These are phyloP conservation scores for Podocnemis expansa DNA, from an alignment of 2,113 vertebrate genomes.

Conservation along the genomic window DNA sequence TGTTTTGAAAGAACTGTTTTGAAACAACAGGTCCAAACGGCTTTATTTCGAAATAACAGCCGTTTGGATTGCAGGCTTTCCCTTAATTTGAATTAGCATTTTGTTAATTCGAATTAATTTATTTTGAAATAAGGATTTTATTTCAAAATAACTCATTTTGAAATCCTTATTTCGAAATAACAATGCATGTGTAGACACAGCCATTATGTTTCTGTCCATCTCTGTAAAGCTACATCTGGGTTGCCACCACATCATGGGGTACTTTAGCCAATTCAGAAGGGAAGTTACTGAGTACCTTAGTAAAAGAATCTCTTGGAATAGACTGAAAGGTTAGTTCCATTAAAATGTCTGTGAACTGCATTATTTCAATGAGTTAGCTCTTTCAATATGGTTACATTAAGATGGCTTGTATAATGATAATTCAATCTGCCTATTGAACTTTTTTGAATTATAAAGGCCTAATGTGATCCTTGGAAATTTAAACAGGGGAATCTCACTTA, in stretches of 20 bases:
- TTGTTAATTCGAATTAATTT: too few relatives aligned
- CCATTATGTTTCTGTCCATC: neutral
- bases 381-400: neutral
- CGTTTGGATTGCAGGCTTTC: too few relatives aligned
- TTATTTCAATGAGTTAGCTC: neutral
- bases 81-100: too few relatives aligned
- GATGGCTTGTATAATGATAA: neutral
- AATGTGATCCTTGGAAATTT: neutral
- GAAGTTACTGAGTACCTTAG: neutral
- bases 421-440: neutral
- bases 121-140: too few relatives aligned
- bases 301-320: neutral
- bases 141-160: too few relatives aligned
- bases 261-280: neutral
- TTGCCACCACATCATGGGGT: neutral
- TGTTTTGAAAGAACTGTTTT: too few relatives aligned
- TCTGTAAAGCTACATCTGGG: neutral
- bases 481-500: neutral
- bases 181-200: too few relatives aligned
- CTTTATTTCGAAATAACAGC: too few relatives aligned
- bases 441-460: neutral
- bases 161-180: too few relatives aligned
- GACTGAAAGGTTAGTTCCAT: neutral
- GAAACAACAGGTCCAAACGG: too few relatives aligned
- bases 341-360: neutral